These are phyloP conservation scores for Salvelinus alpinus DNA, from an alignment of 2,113 vertebrate species.

Conservation along the genomic window DNA sequence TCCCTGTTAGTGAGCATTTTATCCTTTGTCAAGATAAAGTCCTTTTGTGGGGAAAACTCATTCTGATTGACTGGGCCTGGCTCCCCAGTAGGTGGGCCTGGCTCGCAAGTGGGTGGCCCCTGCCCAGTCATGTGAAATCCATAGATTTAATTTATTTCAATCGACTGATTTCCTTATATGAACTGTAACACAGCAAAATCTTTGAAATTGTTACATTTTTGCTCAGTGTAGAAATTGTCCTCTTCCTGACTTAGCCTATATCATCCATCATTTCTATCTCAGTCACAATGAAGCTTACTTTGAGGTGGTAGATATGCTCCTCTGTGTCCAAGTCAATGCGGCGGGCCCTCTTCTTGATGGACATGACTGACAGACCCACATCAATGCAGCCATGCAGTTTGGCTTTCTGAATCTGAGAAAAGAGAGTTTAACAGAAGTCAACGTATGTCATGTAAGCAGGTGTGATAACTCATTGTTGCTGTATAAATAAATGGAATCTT, in stretches of 20 bases:
- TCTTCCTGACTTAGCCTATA: background rate
- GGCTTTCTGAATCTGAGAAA: conserved; percentile 90
- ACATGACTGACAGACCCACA: conserved; percentile 97
- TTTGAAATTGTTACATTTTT: too few relatives aligned
- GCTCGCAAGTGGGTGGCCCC: too few relatives aligned
- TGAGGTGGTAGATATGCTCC: conserved; percentile 98
- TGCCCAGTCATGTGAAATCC: too few relatives aligned
- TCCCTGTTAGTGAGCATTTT: too few relatives aligned
- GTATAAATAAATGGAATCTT: background rate
- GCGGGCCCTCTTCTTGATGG: conserved; percentile 95
- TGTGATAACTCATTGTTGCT: background rate
- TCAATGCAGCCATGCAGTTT: conserved; percentile 98
- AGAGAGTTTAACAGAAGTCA: conserved; percentile 6
- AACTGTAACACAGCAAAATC: too few relatives aligned
- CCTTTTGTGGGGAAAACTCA: too few relatives aligned
- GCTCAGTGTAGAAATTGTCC: too few relatives aligned
- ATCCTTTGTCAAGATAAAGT: too few relatives aligned
- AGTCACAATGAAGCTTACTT: conserved; percentile 73
- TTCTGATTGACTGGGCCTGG: too few relatives aligned
- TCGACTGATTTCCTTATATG: too few relatives aligned
- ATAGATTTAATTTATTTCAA: too few relatives aligned
- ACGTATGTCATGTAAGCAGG: background rate
- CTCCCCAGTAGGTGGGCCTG: too few relatives aligned
- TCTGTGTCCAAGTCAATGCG: conserved; percentile 98
- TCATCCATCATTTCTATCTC: background rate